These are phyloP conservation scores for Galbula dea DNA, from an alignment of 2,113 vertebrate species.

Conservation along the genomic window DNA sequence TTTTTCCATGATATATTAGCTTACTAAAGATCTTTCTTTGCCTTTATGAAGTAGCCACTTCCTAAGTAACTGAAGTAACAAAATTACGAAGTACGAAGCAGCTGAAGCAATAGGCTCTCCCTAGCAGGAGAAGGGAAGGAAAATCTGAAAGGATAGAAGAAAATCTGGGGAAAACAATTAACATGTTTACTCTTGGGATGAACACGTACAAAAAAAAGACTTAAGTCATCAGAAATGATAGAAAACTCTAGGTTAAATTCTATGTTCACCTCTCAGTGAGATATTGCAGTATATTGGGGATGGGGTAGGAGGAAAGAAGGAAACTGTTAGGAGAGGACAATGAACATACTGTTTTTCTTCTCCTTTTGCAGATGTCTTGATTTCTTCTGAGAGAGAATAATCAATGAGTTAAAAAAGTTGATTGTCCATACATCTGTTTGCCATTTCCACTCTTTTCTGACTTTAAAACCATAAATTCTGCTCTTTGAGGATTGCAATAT, in stretches of 20 bases:
- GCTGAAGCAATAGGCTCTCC: neutral
- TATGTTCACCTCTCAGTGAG: neutral
- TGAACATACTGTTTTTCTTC: conserved; percentile 15
- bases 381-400: neutral
- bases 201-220: conserved; percentile 24
- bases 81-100: too few relatives aligned
- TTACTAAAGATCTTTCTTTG: conserved; percentile 45
- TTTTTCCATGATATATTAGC: conserved; percentile 37
- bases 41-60: conserved; percentile 23
- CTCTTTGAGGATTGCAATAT: neutral
- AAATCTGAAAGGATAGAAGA: conserved; percentile 1
- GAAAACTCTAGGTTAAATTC: conserved; percentile 10
- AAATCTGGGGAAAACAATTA: conserved; percentile 2
- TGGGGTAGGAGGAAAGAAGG: neutral
- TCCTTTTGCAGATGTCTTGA: neutral
- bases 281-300: neutral
- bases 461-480: neutral
- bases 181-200: conserved; percentile 22
- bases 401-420: neutral
- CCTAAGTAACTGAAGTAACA: too few relatives aligned
- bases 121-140: neutral
- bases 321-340: neutral
- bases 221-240: neutral
- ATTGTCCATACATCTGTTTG: neutral
- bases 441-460: neutral